phyloP scores from a whole-genome alignment of 2,797 vertebrate species.

The Paratrypauchen microcephalus region DNA sequence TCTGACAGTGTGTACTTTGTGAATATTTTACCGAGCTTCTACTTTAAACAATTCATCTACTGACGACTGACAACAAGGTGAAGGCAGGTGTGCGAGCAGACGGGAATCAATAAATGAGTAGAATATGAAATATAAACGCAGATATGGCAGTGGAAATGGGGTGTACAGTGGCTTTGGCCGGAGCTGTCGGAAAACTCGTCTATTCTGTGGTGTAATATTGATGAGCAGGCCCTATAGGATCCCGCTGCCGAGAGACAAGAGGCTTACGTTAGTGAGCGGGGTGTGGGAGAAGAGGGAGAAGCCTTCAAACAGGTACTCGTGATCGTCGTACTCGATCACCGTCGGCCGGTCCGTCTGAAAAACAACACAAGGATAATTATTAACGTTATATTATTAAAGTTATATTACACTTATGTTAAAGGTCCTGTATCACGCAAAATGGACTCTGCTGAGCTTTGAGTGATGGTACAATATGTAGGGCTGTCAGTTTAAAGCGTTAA shows the following conservation, averaged over 20 bases:
- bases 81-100: background rate
- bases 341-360: constrained; percentile 94
- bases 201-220: constrained; percentile 12
- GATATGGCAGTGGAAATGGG: background rate
- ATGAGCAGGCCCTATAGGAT: background rate
- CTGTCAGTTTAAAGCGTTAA: no score
- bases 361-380: background rate
- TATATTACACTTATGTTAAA: no score
- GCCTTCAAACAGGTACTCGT: constrained; percentile 99
- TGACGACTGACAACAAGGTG: background rate
- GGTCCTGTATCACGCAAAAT: no score
- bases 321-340: constrained; percentile 97
- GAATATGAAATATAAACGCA: constrained; percentile 9
- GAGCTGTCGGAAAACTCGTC: constrained; percentile 1
- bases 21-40: background rate
- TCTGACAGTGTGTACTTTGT: no score
- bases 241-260: background rate
- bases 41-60: constrained; percentile 4
- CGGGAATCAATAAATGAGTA: constrained; percentile 16
- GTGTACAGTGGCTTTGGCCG: constrained; percentile 8
- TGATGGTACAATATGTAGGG: no score
- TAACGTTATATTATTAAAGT: no score
- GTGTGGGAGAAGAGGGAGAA: constrained; percentile 97
- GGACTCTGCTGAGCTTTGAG: no score
- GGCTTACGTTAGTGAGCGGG: constrained; percentile 88